These are phyloP conservation scores for Cyprinodon diabolis DNA, from an alignment of 2,797 vertebrate species.

Conservation along the genomic window DNA sequence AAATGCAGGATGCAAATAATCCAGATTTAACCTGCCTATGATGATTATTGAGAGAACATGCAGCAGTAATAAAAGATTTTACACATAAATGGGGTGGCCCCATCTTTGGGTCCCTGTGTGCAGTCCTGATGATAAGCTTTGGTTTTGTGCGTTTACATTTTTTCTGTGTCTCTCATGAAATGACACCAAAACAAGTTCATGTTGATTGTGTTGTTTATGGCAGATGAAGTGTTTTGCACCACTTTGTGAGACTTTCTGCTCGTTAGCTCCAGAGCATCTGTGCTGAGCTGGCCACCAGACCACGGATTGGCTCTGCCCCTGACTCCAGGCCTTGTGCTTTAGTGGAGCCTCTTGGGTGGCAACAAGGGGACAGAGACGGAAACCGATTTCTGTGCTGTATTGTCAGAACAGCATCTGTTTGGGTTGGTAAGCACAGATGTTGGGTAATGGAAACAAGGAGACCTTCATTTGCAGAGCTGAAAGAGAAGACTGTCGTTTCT, in stretches of 20 bases:
- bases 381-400: conserved; percentile 30
- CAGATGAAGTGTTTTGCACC: conserved; percentile 23
- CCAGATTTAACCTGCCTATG: no score
- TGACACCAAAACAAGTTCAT: conserved; percentile 31
- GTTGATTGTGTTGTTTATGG: conserved; percentile 29
- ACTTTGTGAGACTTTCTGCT: neutral
- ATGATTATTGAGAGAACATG: neutral
- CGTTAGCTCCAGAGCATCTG: conserved; percentile 47
- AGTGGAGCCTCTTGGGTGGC: conserved; percentile 20
- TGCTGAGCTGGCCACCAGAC: conserved; percentile 35
- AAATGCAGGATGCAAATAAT: no score
- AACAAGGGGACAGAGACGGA: conserved; percentile 7
- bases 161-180: neutral
- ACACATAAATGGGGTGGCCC: neutral
- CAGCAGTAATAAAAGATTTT: neutral
- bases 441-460: conserved; percentile 14
- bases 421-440: neutral
- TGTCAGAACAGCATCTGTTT: conserved; percentile 42
- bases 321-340: conserved; percentile 11
- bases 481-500: neutral
- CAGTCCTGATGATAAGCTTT: neutral
- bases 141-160: conserved; percentile 7
- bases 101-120: neutral
- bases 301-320: conserved; percentile 17
- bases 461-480: neutral